Conservation (phyloP, 1,140 invertebrate species). For the Tetramorium simillimum region DNA sequence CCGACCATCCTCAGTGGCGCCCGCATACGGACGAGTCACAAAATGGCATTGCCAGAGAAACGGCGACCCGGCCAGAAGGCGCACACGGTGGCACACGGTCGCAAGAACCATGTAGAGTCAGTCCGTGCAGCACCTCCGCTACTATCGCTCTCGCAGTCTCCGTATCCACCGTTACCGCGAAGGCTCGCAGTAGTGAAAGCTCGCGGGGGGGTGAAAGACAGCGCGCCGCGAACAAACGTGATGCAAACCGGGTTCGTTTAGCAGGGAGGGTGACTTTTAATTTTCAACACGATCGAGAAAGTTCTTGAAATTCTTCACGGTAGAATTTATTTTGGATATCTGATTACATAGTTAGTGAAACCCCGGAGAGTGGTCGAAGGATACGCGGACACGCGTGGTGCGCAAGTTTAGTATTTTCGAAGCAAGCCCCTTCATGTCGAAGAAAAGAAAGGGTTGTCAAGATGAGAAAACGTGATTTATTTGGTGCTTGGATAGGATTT, state of each 20-base stretch:
- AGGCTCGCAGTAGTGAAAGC: constrained; percentile 13
- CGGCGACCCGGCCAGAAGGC: constrained; percentile 66
- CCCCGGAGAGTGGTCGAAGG: background rate
- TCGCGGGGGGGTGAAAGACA: background rate
- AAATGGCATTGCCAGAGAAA: constrained; percentile 69
- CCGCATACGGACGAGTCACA: constrained; percentile 75
- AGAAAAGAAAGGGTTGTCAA: background rate
- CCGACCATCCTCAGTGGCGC: constrained; percentile 77
- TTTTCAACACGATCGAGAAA: background rate
- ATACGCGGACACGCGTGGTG: background rate
- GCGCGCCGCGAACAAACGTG: constrained; percentile 21
- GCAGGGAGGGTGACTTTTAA: background rate
- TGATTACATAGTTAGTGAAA: background rate
- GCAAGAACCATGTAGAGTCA: constrained; percentile 56
- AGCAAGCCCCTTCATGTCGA: background rate
- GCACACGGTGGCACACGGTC: constrained; percentile 50
- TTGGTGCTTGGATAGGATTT: constrained; percentile 6
- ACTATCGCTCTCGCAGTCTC: constrained; percentile 19
- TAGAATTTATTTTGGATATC: background rate
- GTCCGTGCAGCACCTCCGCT: constrained; percentile 69
- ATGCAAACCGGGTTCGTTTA: background rate
- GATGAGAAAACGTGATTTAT: constrained; percentile 4
- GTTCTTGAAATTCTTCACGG: background rate
- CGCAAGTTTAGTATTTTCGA: background rate
- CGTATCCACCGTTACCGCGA: background rate